Base-by-base conservation (phyloP, 2,888 invertebrate genomes). In the Cosmopolites sordidus region DNA sequence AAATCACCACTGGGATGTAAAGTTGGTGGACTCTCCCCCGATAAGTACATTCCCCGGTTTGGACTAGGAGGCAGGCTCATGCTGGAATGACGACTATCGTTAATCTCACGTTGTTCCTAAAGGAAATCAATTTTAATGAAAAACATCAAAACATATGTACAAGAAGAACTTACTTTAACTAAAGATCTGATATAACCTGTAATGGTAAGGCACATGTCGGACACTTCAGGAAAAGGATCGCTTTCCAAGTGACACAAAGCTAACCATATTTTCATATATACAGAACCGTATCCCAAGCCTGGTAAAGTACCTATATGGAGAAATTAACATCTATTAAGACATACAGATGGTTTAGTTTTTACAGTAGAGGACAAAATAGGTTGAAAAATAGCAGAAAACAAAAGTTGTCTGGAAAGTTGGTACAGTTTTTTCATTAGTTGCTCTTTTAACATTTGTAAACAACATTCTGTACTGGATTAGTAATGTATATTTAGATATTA, bases 221-320 rank as follows among this genome's bases (percentile, higher is more conserved):
- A 80, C 2, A 97, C 91, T 48, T 84, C 83, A 1, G 91, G 91
- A 73, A 88, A 86, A 1, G 98, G 96, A 79, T 99, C 98, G 56
- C 81, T 79, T 52, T 90, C 83, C 66, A 96, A 81, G 54, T 82
- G 78, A 56, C 83, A 78, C 61, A 98, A 78, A 15, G 88, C 85
- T 62, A 83, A 80, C 96, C 96, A 98, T 51, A 97, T 80, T 74
- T 90, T 90, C 75, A 86, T 85, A 75, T 94, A 94, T 50, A 95
- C 86, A 11, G 90, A 89, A 16, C 86, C 70, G 69, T 84, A 85
- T 1, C 80, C 76, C 22, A 81, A 66, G 54, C 76, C 76, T 38
- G 78, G 75, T 47, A 78, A 66, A 54, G 76, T 75, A 16, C 78
- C 76, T n/a, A 77, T n/a, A n/a, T n/a, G n/a, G n/a, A n/a, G n/a